Conservation (phyloP, 2,888 invertebrate species). For the Acronicta alni region DNA sequence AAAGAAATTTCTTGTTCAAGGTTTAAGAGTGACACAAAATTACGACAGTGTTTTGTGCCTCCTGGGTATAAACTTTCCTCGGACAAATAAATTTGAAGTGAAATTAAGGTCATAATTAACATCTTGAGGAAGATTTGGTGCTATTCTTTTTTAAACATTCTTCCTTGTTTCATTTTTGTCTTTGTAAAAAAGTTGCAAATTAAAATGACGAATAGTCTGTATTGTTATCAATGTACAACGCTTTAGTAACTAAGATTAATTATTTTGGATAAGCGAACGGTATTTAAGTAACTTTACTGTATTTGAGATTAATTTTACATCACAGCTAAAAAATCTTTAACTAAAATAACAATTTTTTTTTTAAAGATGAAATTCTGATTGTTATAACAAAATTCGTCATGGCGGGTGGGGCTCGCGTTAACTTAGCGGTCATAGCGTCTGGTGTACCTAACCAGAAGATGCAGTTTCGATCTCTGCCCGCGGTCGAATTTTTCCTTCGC, state of each 20-base stretch:
- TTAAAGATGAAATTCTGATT: too few species aligned
- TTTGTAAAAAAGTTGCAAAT: constrained; percentile 6
- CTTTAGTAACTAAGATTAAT: constrained; percentile 41
- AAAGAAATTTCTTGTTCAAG: background rate
- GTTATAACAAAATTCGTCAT: too few species aligned
- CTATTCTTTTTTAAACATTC: background rate
- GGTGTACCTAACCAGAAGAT: too few species aligned
- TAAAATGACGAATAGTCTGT: constrained; percentile 27
- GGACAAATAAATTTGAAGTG: background rate
- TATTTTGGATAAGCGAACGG: constrained; percentile 5
- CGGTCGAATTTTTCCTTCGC: too few species aligned
- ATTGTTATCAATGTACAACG: constrained; percentile 18
- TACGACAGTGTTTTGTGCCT: background rate
- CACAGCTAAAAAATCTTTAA: too few species aligned
- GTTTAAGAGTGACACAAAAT: background rate
- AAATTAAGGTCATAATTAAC: background rate
- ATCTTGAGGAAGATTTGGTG: constrained; percentile 1
- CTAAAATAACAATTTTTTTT: too few species aligned
- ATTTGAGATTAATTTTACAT: too few species aligned
- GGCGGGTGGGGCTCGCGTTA: too few species aligned
- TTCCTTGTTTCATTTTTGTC: background rate
- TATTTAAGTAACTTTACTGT: background rate
- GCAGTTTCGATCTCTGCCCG: too few species aligned
- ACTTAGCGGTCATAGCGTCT: too few species aligned
- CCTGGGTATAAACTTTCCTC: background rate